Conservation (phyloP, 2,797 vertebrate genomes). For the Gorsachius magnificus region DNA sequence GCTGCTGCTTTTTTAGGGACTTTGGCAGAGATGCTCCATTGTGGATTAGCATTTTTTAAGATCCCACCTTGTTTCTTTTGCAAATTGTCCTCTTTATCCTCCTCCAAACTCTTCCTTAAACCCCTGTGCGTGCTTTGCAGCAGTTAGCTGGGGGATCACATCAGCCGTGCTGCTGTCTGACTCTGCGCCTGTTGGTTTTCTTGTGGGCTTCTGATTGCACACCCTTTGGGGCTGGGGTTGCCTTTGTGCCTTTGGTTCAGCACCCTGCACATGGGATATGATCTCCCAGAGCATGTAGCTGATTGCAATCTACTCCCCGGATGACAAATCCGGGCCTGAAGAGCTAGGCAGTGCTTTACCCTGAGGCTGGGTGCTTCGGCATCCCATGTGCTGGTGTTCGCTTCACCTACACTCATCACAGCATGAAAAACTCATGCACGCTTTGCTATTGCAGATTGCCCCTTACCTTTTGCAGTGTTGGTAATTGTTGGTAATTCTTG, state of each 20-base stretch:
- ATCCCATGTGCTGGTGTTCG: neutral
- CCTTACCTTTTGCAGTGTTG: neutral
- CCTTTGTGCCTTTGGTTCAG: neutral
- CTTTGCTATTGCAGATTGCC: neutral
- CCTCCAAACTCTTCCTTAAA: neutral
- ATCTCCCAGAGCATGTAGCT: neutral
- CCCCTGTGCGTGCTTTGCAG: neutral
- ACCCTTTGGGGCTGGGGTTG: neutral
- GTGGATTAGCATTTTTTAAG: neutral
- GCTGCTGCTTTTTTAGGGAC: neutral
- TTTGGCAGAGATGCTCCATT: neutral
- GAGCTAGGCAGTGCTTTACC: neutral
- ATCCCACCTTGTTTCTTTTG: neutral
- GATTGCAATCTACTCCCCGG: neutral
- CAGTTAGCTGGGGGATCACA: neutral
- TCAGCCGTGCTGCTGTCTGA: neutral
- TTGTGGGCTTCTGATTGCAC: neutral
- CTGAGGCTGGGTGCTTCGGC: neutral
- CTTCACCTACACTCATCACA: neutral
- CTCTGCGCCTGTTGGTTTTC: neutral
- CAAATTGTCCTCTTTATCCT: neutral
- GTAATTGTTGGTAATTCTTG: neutral
- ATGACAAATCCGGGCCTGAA: neutral
- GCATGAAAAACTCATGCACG: neutral
- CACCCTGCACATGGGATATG: accelerated